Conservation (phyloP, 2,888 invertebrate species). For the Phortica magna region DNA sequence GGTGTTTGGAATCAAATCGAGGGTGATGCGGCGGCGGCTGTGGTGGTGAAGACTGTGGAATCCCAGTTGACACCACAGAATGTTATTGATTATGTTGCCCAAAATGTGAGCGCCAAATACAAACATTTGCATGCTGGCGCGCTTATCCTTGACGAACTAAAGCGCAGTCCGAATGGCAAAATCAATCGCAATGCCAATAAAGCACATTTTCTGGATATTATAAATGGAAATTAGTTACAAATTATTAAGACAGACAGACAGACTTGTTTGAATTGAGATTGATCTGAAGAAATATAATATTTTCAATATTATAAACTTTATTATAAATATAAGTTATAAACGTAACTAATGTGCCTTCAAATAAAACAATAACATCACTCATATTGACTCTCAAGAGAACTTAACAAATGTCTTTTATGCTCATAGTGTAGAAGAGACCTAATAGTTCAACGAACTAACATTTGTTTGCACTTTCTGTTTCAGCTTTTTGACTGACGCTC, state of each 20-base stretch:
- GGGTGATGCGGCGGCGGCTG: slow-evolving; percentile 63
- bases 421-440: background rate
- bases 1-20: slow-evolving; percentile 55
- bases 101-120: slow-evolving; percentile 42
- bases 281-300: background rate
- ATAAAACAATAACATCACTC: no score
- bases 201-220: slow-evolving; percentile 38
- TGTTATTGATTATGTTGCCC: slow-evolving; percentile 49
- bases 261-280: no score
- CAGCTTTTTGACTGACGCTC: background rate
- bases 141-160: slow-evolving; percentile 53
- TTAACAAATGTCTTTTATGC: background rate
- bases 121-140: slow-evolving; percentile 56
- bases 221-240: slow-evolving; percentile 11
- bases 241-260: no score
- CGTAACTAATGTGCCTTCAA: no score
- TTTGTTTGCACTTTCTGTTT: background rate
- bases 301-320: background rate
- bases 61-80: slow-evolving; percentile 42
- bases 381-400: no score
- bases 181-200: slow-evolving; percentile 51
- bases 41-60: slow-evolving; percentile 50
- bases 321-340: background rate
- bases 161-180: slow-evolving; percentile 58
- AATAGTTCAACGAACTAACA: background rate